phyloP scores from a whole-genome alignment of 1,140 invertebrate genomes.

The Melipona quadrifasciata region DNA sequence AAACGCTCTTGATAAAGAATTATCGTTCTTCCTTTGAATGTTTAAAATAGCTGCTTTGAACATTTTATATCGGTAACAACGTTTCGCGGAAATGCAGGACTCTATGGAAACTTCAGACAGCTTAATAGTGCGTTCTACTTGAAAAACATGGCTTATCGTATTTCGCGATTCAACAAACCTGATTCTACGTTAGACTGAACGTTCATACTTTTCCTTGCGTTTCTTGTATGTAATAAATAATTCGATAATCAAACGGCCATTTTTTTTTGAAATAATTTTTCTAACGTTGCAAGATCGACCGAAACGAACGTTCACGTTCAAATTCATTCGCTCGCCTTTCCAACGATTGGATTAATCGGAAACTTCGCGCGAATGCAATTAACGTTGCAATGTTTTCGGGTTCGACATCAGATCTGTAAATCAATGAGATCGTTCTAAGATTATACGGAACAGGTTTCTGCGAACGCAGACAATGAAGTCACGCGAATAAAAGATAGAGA shows the following conservation, averaged over 20 bases:
- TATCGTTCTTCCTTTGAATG: not conserved
- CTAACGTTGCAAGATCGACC: not conserved
- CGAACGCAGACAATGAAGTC: slow-evolving; percentile 42
- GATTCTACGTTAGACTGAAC: not conserved
- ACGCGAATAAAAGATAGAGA: slow-evolving; percentile 66
- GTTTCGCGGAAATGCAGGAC: no score
- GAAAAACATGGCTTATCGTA: not conserved
- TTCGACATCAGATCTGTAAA: slow-evolving; percentile 43
- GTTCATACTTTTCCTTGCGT: not conserved
- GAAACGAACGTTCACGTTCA: not conserved
- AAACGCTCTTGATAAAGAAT: not conserved
- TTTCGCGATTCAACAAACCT: not conserved
- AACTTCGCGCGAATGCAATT: no score
- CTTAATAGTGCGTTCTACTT: not conserved
- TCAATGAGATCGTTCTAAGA: slow-evolving; percentile 53
- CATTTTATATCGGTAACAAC: no score
- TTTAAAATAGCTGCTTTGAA: not conserved
- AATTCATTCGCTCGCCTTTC: not conserved
- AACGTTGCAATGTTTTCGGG: not conserved
- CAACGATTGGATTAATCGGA: not conserved
- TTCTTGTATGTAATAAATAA: not conserved
- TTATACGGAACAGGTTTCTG: slow-evolving; percentile 50
- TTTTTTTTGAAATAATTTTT: not conserved
- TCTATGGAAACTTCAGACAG: not conserved
- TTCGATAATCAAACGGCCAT: not conserved